A percentile compares a stretch with the other conserved stretches of the same genome.
phyloP scores from a whole-genome alignment of 2,888 invertebrate species.

The Amblyjoppa fuscipennis region DNA sequence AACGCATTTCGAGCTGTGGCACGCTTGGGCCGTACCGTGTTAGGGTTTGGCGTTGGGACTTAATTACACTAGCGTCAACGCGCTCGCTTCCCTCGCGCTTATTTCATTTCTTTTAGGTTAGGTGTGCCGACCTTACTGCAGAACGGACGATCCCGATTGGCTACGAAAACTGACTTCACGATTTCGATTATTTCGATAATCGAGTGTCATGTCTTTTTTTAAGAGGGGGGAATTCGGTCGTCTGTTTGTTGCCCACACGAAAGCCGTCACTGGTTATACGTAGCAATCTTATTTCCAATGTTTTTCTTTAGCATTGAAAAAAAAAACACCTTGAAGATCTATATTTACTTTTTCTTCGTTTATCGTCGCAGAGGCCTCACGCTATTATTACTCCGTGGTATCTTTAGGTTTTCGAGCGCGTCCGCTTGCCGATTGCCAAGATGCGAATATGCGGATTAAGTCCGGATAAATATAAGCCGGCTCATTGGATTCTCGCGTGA shows the following conservation, averaged over 20 bases:
- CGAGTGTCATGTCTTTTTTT: no score
- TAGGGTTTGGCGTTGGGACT: neutral
- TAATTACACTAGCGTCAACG: no score
- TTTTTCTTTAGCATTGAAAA: neutral
- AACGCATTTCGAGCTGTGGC: no score
- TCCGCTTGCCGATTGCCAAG: conserved; percentile 52
- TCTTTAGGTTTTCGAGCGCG: conserved; percentile 51
- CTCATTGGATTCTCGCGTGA: conserved; percentile 13
- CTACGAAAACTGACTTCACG: no score
- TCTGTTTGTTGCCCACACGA: neutral
- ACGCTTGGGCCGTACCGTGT: neutral
- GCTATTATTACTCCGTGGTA: conserved; percentile 57
- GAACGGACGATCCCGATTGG: no score
- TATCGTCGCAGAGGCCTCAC: conserved; percentile 31
- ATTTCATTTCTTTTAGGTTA: no score
- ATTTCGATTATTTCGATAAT: no score
- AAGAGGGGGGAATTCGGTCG: neutral
- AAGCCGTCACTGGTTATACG: neutral
- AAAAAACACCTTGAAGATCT: conserved; percentile 55
- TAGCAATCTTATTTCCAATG: neutral
- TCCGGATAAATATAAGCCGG: conserved; percentile 29
- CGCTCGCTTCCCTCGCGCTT: no score
- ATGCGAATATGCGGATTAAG: conserved; percentile 24
- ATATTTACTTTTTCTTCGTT: conserved; percentile 56
- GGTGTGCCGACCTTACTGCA: no score